Base-by-base conservation (phyloP, 2,113 vertebrate species). In the Hippolais icterina region DNA sequence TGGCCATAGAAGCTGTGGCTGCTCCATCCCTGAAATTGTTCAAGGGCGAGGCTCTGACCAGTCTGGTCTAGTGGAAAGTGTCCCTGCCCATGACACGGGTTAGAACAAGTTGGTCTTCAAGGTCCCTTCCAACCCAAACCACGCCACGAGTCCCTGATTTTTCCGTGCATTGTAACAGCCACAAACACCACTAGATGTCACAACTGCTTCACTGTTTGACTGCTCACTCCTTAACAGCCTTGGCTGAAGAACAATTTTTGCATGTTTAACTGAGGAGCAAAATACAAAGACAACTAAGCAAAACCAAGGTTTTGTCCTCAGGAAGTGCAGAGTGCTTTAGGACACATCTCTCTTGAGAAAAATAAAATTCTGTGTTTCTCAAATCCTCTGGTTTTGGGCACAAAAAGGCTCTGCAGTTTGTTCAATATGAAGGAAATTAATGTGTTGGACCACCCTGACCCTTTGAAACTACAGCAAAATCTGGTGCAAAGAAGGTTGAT, bases 121-220 rank as follows among this genome's bases (percentile, higher is more conserved):
- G 18, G 22, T 37, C 15, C 25, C 7, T 42, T 77, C 56, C 35
- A 37, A 24, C 15, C 15, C 25, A 54, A 68, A 68, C 6, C 6
- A 6, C 49, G 33, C 18, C 41, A 42, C 6, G 5, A 54, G 15
- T 76, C 56, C 41, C 15, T 2, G 35, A 8, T 63, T 77, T 82
- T 74, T 2, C 33, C 52, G 14, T 53, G 44, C 20, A 0, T 15
- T 72, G 92, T 78, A 83, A 46, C 49, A 88, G 8, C 49, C 70
- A 15, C 5, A 49, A 35, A 2, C 20, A 68, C 94, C 96, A 76
- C 90, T 83, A 97, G 96, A 90, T 97, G 95, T 90, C 96, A 90
- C 20, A 5, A 27, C 18, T 65, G 78, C 66, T 69, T 80, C 92
- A n/a, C 37, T 25, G 33, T 63, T 68, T 3, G 47, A 16, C 35